Evolutionary conservation across 2,888 invertebrate genomes (phyloP), one percentile per base, ranked within the genome.

Genomic region (Punctoribates punctum): DNA sequence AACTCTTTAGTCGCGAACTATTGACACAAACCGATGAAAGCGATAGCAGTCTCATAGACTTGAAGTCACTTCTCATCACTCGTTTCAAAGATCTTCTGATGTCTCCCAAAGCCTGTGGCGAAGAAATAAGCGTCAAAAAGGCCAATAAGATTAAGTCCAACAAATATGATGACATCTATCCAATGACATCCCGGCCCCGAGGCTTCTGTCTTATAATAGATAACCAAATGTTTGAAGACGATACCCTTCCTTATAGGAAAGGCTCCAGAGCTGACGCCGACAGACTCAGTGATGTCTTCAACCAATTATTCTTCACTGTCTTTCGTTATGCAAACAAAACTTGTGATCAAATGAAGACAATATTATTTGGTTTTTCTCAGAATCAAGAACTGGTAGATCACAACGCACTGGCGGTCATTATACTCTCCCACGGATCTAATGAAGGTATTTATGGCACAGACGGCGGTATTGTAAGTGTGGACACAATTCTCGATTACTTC

Each of bases 401-500:
- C 27, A 20, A 75, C 27, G 62, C 75, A 25, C 46, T 62, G 5
- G 75, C 34, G 0, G 48, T 75, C 17, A 75, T 75, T 23, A 42
- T 75, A 8, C 54, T 75, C 0, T 67, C 65, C 1, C 75, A 75
- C 27, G 75, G 75, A 23, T 9, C 11, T 8, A n/a, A 15, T 9
- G 67, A 75, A 17, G 51, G 15, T 17, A 70, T 75, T 25, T 48
- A 48, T 51, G 74, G 78, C 23, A 77, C 65, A 9, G 77, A 78
- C 73, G 67, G 73, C 8, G 51, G 15, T 17, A 51, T 25, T 25
- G 8, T 79, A 38, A 5, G 0, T 0, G 62, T 75, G n/a, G 77
- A 78, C 27, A 51, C 70, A 25, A 77, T 79, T 25, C 60, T 77
- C 0, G 73, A 65, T 17, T 27, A 42, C 8, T 79, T 78, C 57